phyloP scores from a whole-genome alignment of 2,888 invertebrate genomes.

The Erebia palarica region DNA sequence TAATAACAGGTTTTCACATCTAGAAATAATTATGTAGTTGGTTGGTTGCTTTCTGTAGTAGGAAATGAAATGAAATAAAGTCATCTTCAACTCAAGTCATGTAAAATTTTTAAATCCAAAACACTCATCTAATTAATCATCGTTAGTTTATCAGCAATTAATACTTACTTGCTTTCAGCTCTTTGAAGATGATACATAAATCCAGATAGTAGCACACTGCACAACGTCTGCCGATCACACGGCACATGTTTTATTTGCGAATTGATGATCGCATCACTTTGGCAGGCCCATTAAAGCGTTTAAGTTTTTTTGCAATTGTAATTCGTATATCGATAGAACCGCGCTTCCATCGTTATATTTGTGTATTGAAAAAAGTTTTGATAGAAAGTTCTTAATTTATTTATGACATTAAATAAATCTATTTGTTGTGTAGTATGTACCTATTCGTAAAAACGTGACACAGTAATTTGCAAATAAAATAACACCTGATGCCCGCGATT shows the following conservation, averaged over 20 bases:
- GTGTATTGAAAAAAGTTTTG: not conserved
- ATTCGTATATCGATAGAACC: not conserved
- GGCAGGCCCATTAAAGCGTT: conserved; percentile 44
- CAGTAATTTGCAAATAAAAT: too few relatives aligned
- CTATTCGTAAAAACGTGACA: too few relatives aligned
- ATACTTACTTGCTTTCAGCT: conserved; percentile 11
- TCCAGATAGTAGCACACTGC: conserved; percentile 30
- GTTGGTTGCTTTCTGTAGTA: too few relatives aligned
- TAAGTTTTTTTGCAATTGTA: conserved; percentile 42
- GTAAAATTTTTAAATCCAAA: too few relatives aligned
- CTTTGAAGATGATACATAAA: conserved; percentile 27
- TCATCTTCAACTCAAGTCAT: too few relatives aligned
- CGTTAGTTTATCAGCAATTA: conserved; percentile 5
- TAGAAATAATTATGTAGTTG: too few relatives aligned
- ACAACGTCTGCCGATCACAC: conserved; percentile 31
- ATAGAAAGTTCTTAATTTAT: not conserved
- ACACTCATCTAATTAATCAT: not conserved
- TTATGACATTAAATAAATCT: too few relatives aligned
- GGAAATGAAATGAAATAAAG: too few relatives aligned
- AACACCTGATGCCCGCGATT: too few relatives aligned
- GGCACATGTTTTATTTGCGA: conserved; percentile 50
- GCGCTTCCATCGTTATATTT: not conserved
- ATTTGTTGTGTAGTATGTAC: too few relatives aligned
- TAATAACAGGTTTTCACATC: too few relatives aligned
- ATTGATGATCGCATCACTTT: conserved; percentile 48